phyloP scores from a whole-genome alignment of 2,888 invertebrate genomes.

The Thera obeliscata region DNA sequence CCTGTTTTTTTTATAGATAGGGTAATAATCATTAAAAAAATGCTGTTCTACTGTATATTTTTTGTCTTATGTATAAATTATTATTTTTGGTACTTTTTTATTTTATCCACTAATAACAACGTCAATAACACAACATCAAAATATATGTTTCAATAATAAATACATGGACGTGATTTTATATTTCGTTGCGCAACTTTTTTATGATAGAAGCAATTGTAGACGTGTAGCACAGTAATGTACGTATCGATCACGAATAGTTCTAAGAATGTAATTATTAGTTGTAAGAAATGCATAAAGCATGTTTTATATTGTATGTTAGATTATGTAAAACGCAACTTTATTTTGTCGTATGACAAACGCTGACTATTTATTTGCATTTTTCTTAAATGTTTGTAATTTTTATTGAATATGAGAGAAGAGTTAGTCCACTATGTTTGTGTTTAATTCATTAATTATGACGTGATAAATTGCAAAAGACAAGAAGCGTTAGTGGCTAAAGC shows the following conservation, averaged over 20 bases:
- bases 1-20: conserved; percentile 46
- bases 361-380: conserved; percentile 84
- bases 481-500: too few species aligned
- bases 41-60: conserved; percentile 36
- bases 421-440: conserved; percentile 52
- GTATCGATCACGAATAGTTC: conserved; percentile 68
- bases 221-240: conserved; percentile 60
- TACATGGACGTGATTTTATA: conserved; percentile 9
- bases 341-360: conserved; percentile 74
- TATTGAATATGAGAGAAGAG: conserved; percentile 64
- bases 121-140: too few species aligned
- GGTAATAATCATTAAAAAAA: conserved; percentile 38
- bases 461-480: conserved; percentile 35
- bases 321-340: conserved; percentile 75
- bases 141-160: conserved; percentile 23
- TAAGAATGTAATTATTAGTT: conserved; percentile 79
- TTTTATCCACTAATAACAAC: background rate
- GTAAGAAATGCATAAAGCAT: conserved; percentile 78
- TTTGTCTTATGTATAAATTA: conserved; percentile 9
- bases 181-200: conserved; percentile 53
- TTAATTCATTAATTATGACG: conserved; percentile 49
- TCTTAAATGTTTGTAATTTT: conserved; percentile 81
- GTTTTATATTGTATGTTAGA: conserved; percentile 82
- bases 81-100: conserved; percentile 6
- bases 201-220: conserved; percentile 64